These are phyloP conservation scores for Anthopleura sola DNA, from an alignment of 64 coral and sea anemone genomes.

Conservation along the genomic window DNA sequence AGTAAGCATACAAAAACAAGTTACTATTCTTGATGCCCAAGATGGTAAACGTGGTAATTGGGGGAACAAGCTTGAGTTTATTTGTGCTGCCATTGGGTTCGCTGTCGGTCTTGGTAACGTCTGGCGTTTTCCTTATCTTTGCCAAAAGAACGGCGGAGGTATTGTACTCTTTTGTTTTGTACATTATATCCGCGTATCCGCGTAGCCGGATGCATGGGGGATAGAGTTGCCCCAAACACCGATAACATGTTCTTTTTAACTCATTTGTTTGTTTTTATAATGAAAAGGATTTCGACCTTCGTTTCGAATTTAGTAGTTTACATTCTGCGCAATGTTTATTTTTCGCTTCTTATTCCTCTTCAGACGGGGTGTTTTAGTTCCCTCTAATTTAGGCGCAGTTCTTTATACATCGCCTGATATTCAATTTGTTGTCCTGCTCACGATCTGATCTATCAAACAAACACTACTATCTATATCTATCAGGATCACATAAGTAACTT, in stretches of 20 bases:
- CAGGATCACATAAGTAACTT: too few relatives aligned
- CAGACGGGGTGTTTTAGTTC: neutral
- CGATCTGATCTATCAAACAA: too few relatives aligned
- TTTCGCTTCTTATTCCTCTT: neutral
- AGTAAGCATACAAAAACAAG: neutral
- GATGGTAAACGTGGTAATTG: neutral
- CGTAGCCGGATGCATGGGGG: too few relatives aligned
- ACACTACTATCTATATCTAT: too few relatives aligned
- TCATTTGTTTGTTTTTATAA: neutral
- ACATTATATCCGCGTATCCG: neutral
- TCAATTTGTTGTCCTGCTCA: too few relatives aligned
- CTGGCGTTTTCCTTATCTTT: slow-evolving; percentile 20
- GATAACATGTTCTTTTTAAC: neutral
- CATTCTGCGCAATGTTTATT: slow-evolving; percentile 6
- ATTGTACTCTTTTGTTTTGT: slow-evolving; percentile 4
- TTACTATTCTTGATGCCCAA: neutral
- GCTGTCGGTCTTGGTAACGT: slow-evolving; percentile 16
- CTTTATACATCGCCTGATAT: too few relatives aligned
- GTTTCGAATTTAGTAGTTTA: neutral
- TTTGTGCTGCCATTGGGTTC: neutral
- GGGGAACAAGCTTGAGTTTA: neutral
- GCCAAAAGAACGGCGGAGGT: slow-evolving; percentile 21
- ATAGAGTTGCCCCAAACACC: neutral
- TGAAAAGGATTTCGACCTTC: neutral
- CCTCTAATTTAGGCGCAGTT: neutral